Conservation (phyloP, 1,140 invertebrate genomes). For the Thalassaphorura encarpata region DNA sequence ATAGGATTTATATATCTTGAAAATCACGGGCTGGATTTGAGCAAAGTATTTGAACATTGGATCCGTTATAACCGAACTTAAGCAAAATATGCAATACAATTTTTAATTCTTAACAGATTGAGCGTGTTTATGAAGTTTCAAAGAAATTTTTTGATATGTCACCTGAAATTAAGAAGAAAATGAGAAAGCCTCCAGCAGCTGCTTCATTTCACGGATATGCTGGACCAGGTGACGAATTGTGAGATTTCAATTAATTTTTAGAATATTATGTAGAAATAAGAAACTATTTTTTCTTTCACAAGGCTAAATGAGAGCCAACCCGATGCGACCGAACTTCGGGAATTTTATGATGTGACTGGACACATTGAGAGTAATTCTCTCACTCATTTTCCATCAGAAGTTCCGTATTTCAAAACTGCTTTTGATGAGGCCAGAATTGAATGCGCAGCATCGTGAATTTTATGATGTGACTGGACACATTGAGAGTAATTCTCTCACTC, state of each 20-base stretch:
- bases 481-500: not conserved
- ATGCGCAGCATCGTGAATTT: too few species aligned
- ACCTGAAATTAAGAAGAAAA: not conserved
- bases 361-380: not conserved
- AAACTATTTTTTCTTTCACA: not conserved
- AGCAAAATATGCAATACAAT: too few species aligned
- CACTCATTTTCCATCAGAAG: too few species aligned
- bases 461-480: too few species aligned
- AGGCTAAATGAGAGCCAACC: slow-evolving; percentile 2
- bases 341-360: slow-evolving; percentile 5
- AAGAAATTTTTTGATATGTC: slow-evolving; percentile 1
- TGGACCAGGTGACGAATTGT: slow-evolving; percentile 6
- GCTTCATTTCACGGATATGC: not conserved
- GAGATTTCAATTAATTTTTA: not conserved
- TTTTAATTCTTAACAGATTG: too few species aligned
- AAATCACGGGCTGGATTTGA: too few species aligned
- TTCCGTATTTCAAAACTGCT: too few species aligned
- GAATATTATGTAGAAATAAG: not conserved
- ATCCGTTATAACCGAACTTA: too few species aligned
- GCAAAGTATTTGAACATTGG: too few species aligned
- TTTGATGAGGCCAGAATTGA: too few species aligned
- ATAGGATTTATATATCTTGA: too few species aligned
- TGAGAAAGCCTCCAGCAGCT: not conserved
- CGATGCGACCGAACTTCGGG: slow-evolving; percentile 7
- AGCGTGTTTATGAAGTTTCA: not conserved